phyloP scores from a whole-genome alignment of 2,113 vertebrate genomes.

The Sceloporus tristichus region DNA sequence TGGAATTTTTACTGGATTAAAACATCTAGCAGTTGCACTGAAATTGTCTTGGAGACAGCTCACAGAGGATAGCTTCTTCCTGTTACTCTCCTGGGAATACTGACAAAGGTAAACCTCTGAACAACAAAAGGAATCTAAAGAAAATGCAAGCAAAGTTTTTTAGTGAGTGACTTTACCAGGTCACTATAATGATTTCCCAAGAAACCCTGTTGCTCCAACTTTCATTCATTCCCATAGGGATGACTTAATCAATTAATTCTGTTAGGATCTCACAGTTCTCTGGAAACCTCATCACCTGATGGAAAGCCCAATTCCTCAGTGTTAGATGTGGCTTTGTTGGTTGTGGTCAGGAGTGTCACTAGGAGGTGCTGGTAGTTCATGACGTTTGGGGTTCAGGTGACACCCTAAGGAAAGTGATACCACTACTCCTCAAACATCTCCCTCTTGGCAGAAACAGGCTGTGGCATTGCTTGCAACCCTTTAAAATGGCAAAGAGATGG shows the following conservation, averaged over 20 bases:
- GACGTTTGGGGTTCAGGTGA: neutral
- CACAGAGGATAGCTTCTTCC: slow-evolving; percentile 22
- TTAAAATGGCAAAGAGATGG: too few relatives aligned
- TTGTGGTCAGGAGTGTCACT: neutral
- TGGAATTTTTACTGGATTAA: neutral
- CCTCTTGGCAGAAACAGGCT: too few relatives aligned
- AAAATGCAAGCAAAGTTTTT: slow-evolving; percentile 4
- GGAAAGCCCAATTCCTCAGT: neutral
- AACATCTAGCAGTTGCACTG: slow-evolving; percentile 14
- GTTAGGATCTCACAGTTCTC: too few relatives aligned
- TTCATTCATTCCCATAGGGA: neutral
- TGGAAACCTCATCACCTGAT: neutral
- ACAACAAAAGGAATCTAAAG: slow-evolving; percentile 16
- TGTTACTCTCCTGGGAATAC: neutral
- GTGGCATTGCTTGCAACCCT: too few relatives aligned
- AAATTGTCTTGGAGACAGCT: slow-evolving; percentile 14
- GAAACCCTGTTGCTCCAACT: neutral
- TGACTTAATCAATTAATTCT: neutral
- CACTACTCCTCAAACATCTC: too few relatives aligned
- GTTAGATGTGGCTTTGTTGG: neutral
- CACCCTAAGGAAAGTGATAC: too few relatives aligned
- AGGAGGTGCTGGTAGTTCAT: too few relatives aligned
- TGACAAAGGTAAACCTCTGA: neutral
- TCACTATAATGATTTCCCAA: neutral
- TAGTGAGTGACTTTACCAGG: neutral